Conservation (phyloP, 2,888 invertebrate genomes). For the Melanostoma mellinum region DNA sequence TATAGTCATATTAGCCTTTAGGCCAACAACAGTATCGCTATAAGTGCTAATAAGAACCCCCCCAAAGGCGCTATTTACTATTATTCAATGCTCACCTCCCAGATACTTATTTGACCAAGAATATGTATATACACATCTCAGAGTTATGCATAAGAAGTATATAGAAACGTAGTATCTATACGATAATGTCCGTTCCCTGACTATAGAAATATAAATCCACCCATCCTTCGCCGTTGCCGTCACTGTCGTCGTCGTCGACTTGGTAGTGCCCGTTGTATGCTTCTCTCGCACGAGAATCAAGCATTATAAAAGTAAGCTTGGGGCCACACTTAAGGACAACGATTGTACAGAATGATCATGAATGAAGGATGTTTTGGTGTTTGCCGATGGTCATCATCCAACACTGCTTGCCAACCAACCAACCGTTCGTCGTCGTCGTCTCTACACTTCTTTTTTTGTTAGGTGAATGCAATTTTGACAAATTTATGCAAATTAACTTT, state of each 20-base stretch:
- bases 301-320: slow-evolving; percentile 63
- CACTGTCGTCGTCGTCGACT: neutral
- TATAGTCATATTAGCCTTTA: slow-evolving; percentile 36
- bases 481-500: slow-evolving; percentile 71
- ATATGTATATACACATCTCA: no score
- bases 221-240: neutral
- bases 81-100: slow-evolving; percentile 57
- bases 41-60: slow-evolving; percentile 67
- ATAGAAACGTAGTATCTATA: slow-evolving; percentile 14
- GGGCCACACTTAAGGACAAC: slow-evolving; percentile 59
- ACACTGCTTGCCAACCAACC: neutral
- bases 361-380: slow-evolving; percentile 28
- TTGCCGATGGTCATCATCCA: slow-evolving; percentile 45
- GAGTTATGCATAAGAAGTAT: neutral
- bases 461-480: slow-evolving; percentile 69
- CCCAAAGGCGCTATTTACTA: slow-evolving; percentile 53
- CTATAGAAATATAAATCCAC: slow-evolving; percentile 34
- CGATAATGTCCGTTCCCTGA: slow-evolving; percentile 25
- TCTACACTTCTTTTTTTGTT: neutral
- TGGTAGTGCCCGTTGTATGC: neutral
- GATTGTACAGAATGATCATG: slow-evolving; percentile 44
- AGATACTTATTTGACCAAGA: slow-evolving; percentile 47
- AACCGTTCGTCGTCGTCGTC: neutral
- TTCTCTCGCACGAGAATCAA: slow-evolving; percentile 42
- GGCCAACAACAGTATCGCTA: slow-evolving; percentile 52